These are phyloP conservation scores for Pollachius pollachius DNA, from an alignment of 2,113 vertebrate species.

Conservation along the genomic window DNA sequence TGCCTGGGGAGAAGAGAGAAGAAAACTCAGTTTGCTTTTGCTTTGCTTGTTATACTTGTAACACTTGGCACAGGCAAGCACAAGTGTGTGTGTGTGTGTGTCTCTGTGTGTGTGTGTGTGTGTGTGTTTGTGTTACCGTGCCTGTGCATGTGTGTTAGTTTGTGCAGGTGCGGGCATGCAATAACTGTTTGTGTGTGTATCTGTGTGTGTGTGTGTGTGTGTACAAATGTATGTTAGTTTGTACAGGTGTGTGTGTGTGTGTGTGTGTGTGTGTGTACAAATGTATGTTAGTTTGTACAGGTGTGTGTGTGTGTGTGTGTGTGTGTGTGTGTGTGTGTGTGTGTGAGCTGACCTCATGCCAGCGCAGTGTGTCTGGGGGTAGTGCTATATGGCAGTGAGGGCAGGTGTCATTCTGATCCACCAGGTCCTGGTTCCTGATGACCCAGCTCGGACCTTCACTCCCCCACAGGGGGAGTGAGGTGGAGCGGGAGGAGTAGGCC, in stretches of 20 bases:
- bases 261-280: not conserved
- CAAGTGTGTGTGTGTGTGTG: no score
- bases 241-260: not conserved
- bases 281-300: not conserved
- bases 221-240: no score
- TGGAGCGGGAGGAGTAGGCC: constrained; percentile 70
- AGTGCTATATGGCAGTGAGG: constrained; percentile 75
- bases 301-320: not conserved
- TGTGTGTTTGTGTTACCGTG: not conserved
- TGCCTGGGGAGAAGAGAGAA: constrained; percentile 55
- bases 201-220: not conserved
- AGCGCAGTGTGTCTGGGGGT: constrained; percentile 68
- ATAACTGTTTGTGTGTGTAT: constrained; percentile 5
- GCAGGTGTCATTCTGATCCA: constrained; percentile 62
- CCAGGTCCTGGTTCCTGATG: constrained; percentile 42
- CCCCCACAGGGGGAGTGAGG: constrained; percentile 73
- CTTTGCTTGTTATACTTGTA: not conserved
- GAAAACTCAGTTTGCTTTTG: constrained; percentile 3
- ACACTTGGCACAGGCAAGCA: not conserved
- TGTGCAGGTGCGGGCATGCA: no score
- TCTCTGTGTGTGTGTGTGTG: constrained; percentile 8
- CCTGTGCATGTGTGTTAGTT: no score
- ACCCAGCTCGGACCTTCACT: constrained; percentile 63
- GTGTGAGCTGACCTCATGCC: constrained; percentile 70
- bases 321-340: constrained; percentile 5